Base-by-base conservation (phyloP, 1,140 invertebrate species). In the Brachionus angularis region DNA sequence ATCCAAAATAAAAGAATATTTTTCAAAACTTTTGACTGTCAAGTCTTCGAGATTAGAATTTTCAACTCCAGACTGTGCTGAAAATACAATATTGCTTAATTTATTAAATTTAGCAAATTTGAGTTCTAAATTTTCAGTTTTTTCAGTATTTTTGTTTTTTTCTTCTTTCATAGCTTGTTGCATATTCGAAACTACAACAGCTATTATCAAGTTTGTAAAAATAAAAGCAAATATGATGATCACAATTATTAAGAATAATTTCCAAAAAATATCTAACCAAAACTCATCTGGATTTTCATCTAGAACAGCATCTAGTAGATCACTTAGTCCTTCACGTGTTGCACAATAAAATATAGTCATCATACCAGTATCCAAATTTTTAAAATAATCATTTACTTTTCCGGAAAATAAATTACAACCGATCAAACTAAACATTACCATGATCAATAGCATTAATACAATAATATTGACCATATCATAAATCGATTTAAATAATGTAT, bases 171-270 rank as follows among this genome's bases (percentile, higher is more conserved):
- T 18, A 12, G 53, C 53, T 58, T 58, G 53, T 25, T 58, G 53
- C 53, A 58, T 58, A 29, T 58, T 58, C 3, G 53, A 39, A 5
- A 58, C 53, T 39, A 58, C 53, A 5, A 58, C 53, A 23, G 53
- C 53, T 12, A 58, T 34, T 21, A 58, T 58, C 33, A 58, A 58
- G 25, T 58, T 58, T 1, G 53, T 58, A 12, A 58, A 25, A 10
- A 58, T 58, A 58, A 58, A 58, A 21, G 53, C 53, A 23, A 58
- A 58, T 12, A 58, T 39, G 39, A 58, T 58, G 2, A 58, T 58
- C 3, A 58, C 33, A 25, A 58, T 58, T 10, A 58, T 58, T 8
- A 58, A 16, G 39, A 58, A 58, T 39, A 58, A 58, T 33, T 58
- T 58, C 53, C 53, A 58, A 42, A 7, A 23, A 10, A 58, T 58